Base-by-base conservation (phyloP, 2,888 invertebrate species). In the Lampropteryx suffumata region DNA sequence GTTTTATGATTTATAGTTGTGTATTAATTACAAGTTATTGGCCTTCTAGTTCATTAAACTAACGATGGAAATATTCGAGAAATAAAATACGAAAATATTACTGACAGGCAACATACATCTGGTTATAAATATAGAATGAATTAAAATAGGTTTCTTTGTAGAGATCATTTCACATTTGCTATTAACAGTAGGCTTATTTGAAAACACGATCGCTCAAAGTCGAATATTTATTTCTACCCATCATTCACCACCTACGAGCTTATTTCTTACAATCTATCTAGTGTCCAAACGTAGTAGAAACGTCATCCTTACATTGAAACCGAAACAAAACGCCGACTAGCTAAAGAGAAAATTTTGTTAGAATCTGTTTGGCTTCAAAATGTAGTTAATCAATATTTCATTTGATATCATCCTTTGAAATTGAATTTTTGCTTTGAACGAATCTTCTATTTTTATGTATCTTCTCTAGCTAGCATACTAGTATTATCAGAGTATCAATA, bases 181-280 rank as follows among this genome's bases (percentile, higher is more conserved):
- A n/a, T n/a, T n/a, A 12, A 33, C 12, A 7, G 24, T 34, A 35
- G 13, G 36, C 34, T 42, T 8, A 21, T 44, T 46, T 46, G n/a
- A 41, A 47, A 37, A 26, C 37, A 13, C 46, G 13, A 50, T 54
- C 54, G 17, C 28, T 54, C 45, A 46, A 50, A 34, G 45, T 54
- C 49, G 7, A 42, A 37, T 45, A 46, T 45, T 37, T 45, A 45
- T 54, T 46, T 37, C 42, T 46, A 36, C 35, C 24, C 12, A 53
- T 53, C 28, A 35, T 40, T 53, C 43, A 53, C 26, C 52, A 30
- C 52, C 47, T 53, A 53, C 47, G 30, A 28, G 24, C 26, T 36
- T 9, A 35, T 32, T 36, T 45, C 30, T 37, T 28, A 45, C 34
- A 42, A 47, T 50, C 14, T 40, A 7, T 45, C 26, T 44, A 24